Conservation (phyloP, 2,113 vertebrate species). For the Pluvianellus socialis region DNA sequence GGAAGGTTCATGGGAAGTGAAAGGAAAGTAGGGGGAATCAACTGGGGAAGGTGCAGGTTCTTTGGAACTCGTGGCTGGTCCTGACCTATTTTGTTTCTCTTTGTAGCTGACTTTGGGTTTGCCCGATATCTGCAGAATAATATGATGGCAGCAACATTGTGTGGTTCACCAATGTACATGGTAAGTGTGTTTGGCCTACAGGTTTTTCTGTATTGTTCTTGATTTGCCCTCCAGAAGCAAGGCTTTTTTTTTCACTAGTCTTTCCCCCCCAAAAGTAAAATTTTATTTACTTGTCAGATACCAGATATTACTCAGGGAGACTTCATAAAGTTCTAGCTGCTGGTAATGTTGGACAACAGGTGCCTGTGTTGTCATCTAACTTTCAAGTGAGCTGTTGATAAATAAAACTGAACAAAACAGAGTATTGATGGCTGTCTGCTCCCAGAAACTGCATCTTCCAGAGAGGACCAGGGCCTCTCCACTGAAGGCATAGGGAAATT, state of each 20-base stretch:
- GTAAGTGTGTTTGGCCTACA: constrained; percentile 69
- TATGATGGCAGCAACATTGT: constrained; percentile 94
- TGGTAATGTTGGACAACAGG: not conserved
- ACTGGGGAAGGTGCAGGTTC: not conserved
- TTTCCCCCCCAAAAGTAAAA: not conserved
- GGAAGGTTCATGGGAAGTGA: not conserved
- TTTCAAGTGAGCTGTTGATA: not conserved
- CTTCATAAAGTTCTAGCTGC: not conserved
- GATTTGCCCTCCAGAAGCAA: not conserved
- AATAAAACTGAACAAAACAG: not conserved
- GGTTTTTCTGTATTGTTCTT: not conserved
- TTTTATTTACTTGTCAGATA: not conserved
- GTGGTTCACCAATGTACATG: constrained; percentile 99
- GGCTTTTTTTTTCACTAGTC: not conserved
- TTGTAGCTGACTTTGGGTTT: constrained; percentile 94
- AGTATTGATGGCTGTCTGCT: not conserved
- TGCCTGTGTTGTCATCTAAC: not conserved
- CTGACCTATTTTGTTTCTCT: not conserved
- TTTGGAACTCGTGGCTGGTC: not conserved
- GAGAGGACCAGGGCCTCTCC: not conserved
- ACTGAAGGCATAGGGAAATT: not conserved
- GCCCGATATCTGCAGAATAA: constrained; percentile 93
- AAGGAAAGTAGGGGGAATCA: not conserved
- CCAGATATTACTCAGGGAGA: not conserved
- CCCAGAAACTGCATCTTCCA: not conserved